These are phyloP conservation scores for Cosmorhoe ocellata DNA, from an alignment of 2,888 invertebrate genomes.

Conservation along the genomic window DNA sequence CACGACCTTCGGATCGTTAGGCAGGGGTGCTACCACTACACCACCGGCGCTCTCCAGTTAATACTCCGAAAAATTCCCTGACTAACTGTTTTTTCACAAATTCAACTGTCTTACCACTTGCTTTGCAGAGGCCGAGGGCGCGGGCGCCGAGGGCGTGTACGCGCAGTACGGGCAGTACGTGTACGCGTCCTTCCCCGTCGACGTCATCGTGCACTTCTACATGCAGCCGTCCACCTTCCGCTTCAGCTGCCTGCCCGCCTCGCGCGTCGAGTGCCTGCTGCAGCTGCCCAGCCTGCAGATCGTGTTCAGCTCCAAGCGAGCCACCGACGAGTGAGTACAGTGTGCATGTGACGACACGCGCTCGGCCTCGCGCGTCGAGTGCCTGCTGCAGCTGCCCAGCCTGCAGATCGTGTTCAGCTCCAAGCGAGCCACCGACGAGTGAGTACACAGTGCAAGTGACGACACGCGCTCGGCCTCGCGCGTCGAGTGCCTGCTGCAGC, in stretches of 20 bases:
- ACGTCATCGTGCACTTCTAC: slow-evolving; percentile 98
- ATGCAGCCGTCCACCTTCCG: slow-evolving; percentile 98
- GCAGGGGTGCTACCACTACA: too few species aligned
- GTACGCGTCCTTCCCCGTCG: slow-evolving; percentile 97
- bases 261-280: slow-evolving; percentile 96
- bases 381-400: slow-evolving; percentile 97
- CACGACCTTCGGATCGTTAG: too few species aligned
- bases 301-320: slow-evolving; percentile 96
- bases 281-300: slow-evolving; percentile 98
- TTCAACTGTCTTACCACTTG: too few species aligned
- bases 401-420: slow-evolving; percentile 98
- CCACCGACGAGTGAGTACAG: slow-evolving; percentile 86
- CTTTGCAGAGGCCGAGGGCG: slow-evolving; percentile 61
- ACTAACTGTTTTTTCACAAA: too few species aligned
- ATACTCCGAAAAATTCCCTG: too few species aligned
- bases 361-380: slow-evolving; percentile 97
- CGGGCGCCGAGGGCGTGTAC: slow-evolving; percentile 59
- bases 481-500: slow-evolving; percentile 96
- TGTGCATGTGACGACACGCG: not conserved
- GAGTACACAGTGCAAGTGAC: slow-evolving; percentile 41
- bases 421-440: slow-evolving; percentile 91
- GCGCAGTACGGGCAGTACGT: slow-evolving; percentile 89
- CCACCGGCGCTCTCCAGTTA: too few species aligned
- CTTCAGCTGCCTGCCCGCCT: slow-evolving; percentile 97
- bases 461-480: too few species aligned